Evolutionary conservation across 2,888 invertebrate species (phyloP).

Genomic region (Dilophus febrilis): DNA sequence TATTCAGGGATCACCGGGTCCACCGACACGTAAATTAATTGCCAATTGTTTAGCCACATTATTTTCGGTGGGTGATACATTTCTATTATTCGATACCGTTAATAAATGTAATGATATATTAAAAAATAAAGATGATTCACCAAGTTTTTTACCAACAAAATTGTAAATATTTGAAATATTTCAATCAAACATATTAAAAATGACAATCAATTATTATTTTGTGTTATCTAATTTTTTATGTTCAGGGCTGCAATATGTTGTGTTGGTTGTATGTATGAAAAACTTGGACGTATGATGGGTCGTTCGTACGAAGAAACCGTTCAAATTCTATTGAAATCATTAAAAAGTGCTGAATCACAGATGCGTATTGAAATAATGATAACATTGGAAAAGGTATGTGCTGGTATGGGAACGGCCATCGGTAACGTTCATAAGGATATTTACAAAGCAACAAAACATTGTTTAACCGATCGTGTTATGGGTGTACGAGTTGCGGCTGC

Average conservation of each 20-base stretch:
- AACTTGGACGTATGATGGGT: conserved; percentile 96
- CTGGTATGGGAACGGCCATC: conserved; percentile 90
- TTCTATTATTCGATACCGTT: conserved; percentile 89
- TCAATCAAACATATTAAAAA: not conserved
- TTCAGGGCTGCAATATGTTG: conserved; percentile 87
- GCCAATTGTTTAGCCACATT: conserved; percentile 84
- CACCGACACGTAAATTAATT: conserved; percentile 80
- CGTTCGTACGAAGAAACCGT: conserved; percentile 97
- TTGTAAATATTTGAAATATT: conserved; percentile 48
- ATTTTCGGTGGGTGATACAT: conserved; percentile 95
- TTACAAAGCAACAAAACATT: conserved; percentile 75
- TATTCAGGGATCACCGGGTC: conserved; percentile 80
- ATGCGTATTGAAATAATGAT: conserved; percentile 93
- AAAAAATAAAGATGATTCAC: conserved; percentile 94
- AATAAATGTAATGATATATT: conserved; percentile 96
- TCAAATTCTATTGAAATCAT: conserved; percentile 70
- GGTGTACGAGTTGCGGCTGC: conserved; percentile 88
- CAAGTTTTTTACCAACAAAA: conserved; percentile 83
- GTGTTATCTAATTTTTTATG: conserved; percentile 14
- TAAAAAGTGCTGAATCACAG: conserved; percentile 90
- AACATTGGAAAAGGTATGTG: conserved; percentile 87
- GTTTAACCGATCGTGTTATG: conserved; percentile 81
- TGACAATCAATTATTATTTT: not conserved
- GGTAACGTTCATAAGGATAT: conserved; percentile 73
- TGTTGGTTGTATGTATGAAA: conserved; percentile 93